Percentiles rank a stretch among this genome's conserved stretches.
These are phyloP conservation scores for Deladenus siricidicola DNA, from an alignment of 2,888 invertebrate genomes.

Conservation along the genomic window DNA sequence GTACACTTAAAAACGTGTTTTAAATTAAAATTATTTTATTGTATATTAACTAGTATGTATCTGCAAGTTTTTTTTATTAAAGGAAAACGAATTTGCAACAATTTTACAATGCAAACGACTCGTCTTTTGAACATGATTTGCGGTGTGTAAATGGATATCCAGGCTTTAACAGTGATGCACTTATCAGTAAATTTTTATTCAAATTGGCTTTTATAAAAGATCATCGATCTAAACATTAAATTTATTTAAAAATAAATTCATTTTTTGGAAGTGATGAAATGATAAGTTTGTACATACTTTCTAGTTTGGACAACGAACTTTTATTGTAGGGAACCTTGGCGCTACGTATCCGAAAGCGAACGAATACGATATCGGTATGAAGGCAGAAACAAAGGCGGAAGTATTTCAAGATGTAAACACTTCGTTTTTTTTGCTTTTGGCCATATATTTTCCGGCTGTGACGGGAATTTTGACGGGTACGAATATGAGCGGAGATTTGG, in stretches of 20 bases:
- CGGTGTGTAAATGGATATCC: constrained; percentile 72
- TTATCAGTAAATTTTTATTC: constrained; percentile 65
- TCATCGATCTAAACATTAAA: neutral
- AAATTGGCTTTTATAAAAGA: constrained; percentile 2
- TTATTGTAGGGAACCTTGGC: constrained; percentile 31
- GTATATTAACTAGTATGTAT: too few relatives aligned
- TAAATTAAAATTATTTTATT: too few relatives aligned
- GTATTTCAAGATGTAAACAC: constrained; percentile 62
- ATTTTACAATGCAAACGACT: neutral
- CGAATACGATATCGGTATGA: constrained; percentile 40
- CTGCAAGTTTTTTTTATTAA: too few relatives aligned
- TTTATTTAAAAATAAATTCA: neutral
- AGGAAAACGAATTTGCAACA: too few relatives aligned
- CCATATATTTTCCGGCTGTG: constrained; percentile 98
- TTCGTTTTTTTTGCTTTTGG: constrained; percentile 87
- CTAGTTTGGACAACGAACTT: too few relatives aligned
- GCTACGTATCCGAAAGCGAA: constrained; percentile 36
- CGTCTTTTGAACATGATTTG: constrained; percentile 3
- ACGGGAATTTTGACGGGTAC: constrained; percentile 87
- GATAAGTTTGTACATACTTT: too few relatives aligned
- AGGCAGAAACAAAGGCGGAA: constrained; percentile 44
- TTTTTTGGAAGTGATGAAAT: too few relatives aligned
- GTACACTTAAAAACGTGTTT: too few relatives aligned
- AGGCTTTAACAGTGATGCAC: constrained; percentile 81
- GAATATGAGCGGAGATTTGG: constrained; percentile 70